Conservation (phyloP, 35 echinoderm and acorn worm species). For the Ophiothrix spiculata region DNA sequence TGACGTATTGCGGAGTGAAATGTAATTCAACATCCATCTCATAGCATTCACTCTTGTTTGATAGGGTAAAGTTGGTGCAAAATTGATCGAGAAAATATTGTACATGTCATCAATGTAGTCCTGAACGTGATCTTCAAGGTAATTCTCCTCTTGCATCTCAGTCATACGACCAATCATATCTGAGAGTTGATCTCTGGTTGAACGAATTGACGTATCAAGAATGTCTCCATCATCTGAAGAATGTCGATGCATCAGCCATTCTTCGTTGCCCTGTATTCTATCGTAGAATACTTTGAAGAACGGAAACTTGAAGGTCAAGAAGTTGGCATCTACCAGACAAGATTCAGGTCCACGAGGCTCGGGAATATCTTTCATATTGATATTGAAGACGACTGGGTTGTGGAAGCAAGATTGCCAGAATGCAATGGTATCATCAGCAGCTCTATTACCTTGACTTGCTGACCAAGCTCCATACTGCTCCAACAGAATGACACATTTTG, state of each 20-base stretch:
- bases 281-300: conserved; percentile 16
- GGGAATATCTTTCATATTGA: neutral
- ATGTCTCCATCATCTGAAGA: neutral
- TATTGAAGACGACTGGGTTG: conserved; percentile 11
- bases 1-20: too few species aligned
- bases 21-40: neutral
- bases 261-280: neutral
- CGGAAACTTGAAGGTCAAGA: neutral
- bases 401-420: conserved; percentile 30
- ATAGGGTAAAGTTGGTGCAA: neutral
- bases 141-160: conserved; percentile 1
- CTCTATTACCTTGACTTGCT: neutral
- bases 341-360: conserved; percentile 41
- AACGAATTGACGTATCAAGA: neutral
- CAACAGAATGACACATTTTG: conserved; percentile 25
- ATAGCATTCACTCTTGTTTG: neutral
- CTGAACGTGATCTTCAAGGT: neutral
- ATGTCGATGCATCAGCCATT: neutral
- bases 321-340: neutral
- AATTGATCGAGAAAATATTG: conserved; percentile 12
- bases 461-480: conserved; percentile 29
- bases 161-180: neutral
- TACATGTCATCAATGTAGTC: conserved; percentile 4
- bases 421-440: neutral
- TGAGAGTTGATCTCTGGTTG: neutral